Conservation (phyloP, 2,113 vertebrate genomes). For the Chaenogobius annularis region DNA sequence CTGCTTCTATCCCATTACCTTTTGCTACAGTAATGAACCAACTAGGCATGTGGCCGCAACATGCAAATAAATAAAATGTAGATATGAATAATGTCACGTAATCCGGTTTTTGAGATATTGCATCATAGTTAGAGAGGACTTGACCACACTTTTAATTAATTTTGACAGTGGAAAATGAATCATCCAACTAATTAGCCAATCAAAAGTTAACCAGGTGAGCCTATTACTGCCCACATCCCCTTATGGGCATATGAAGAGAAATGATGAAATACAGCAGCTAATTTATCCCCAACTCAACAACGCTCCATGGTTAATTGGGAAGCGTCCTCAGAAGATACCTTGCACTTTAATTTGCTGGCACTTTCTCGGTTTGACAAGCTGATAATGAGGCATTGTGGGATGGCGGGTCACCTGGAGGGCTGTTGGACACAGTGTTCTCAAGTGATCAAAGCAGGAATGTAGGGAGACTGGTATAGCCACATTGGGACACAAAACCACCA, state of each 20-base stretch:
- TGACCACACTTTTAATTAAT: too few relatives aligned
- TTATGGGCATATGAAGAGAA: constrained; percentile 10
- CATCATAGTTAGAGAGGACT: too few relatives aligned
- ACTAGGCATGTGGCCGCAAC: too few relatives aligned
- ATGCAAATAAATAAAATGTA: background rate
- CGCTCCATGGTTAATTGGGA: constrained; percentile 64
- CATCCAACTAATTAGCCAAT: constrained; percentile 38
- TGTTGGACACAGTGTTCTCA: constrained; percentile 43
- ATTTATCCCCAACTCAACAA: constrained; percentile 56
- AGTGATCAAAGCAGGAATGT: constrained; percentile 43
- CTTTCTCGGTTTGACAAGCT: constrained; percentile 65
- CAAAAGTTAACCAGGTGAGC: constrained; percentile 24
- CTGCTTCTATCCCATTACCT: background rate
- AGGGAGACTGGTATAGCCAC: constrained; percentile 41
- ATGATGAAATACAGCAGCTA: constrained; percentile 10
- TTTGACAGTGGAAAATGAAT: background rate
- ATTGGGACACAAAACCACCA: constrained; percentile 63
- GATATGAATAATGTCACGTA: background rate
- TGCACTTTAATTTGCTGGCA: constrained; percentile 64
- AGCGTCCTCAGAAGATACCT: constrained; percentile 38
- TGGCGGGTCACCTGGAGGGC: constrained; percentile 52
- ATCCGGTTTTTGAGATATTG: too few relatives aligned
- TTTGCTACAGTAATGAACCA: background rate
- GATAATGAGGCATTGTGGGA: constrained; percentile 76
- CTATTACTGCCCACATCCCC: constrained; percentile 25